Conservation (phyloP, 2,797 vertebrate genomes). For the Scyliorhinus canicula region DNA sequence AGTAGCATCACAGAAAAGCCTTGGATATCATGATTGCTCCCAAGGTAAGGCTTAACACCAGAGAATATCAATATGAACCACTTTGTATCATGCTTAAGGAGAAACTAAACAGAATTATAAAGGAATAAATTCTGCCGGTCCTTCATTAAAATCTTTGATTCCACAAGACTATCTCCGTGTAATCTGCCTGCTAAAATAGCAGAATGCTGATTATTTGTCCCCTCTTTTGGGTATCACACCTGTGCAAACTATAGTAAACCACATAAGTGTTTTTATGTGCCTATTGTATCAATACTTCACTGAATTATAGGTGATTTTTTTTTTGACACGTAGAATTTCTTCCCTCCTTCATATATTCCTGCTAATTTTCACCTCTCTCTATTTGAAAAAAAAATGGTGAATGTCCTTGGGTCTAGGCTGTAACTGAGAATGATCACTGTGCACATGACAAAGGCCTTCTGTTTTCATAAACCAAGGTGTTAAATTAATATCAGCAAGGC, state of each 20-base stretch:
- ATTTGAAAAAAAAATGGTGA: too few species aligned
- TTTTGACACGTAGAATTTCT: too few species aligned
- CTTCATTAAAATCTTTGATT: background rate
- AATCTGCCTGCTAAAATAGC: background rate
- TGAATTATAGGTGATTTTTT: too few species aligned
- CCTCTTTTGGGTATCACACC: background rate
- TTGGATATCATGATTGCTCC: background rate
- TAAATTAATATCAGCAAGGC: background rate
- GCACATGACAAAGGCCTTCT: background rate
- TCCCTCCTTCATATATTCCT: too few species aligned
- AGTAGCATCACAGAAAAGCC: background rate
- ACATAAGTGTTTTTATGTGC: background rate
- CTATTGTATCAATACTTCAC: background rate
- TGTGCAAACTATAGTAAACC: background rate
- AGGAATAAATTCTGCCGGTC: background rate
- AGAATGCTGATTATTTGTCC: background rate
- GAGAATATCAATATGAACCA: background rate
- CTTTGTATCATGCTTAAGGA: background rate
- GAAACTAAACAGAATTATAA: conserved; percentile 20
- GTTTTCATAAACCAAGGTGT: background rate
- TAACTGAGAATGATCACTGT: too few species aligned
- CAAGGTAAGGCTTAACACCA: background rate
- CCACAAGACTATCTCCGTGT: background rate
- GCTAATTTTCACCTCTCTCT: too few species aligned
- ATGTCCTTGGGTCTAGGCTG: too few species aligned